These are phyloP conservation scores for Drosophila kurseongensis DNA, from an alignment of 1,140 invertebrate species.

Conservation along the genomic window DNA sequence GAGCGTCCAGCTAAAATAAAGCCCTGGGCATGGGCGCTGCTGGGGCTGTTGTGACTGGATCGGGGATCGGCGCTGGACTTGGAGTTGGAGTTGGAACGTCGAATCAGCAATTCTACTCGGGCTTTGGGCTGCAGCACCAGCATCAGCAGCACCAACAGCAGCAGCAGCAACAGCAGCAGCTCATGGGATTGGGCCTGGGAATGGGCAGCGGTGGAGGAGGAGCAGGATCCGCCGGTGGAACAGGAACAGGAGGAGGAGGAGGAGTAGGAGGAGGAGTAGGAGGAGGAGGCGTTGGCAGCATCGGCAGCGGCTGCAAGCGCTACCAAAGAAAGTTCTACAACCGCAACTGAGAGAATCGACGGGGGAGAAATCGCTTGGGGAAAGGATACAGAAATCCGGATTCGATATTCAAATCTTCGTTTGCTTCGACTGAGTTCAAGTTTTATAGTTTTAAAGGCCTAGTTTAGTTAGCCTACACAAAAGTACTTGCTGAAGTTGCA, in stretches of 20 bases:
- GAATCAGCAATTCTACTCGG: conserved; percentile 63
- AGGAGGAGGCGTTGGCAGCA: conserved; percentile 65
- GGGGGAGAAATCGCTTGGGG: background rate
- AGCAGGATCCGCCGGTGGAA: conserved; percentile 30
- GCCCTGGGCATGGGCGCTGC: conserved; percentile 55
- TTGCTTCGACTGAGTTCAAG: conserved; percentile 79
- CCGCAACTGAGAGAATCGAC: conserved; percentile 62
- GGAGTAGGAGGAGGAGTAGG: conserved; percentile 23
- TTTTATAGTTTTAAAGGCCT: conserved; percentile 59
- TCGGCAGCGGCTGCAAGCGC: conserved; percentile 77
- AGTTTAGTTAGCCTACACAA: conserved; percentile 30
- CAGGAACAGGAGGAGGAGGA: conserved; percentile 23
- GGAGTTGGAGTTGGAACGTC: conserved; percentile 28
- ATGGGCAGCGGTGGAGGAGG: conserved; percentile 39
- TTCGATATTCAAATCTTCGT: conserved; percentile 60
- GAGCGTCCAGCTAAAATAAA: conserved; percentile 84
- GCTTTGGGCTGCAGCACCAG: conserved; percentile 61
- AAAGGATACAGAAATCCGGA: conserved; percentile 4
- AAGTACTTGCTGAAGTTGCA: conserved; percentile 48
- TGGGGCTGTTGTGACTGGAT: conserved; percentile 19
- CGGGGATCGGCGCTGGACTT: conserved; percentile 2
- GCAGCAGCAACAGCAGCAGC: conserved; percentile 57
- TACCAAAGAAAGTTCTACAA: conserved; percentile 84
- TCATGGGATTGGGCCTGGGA: conserved; percentile 62
- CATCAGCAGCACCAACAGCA: conserved; percentile 53